Conservation (phyloP, 2,113 vertebrate species). For the Rhinolophus sinicus region DNA sequence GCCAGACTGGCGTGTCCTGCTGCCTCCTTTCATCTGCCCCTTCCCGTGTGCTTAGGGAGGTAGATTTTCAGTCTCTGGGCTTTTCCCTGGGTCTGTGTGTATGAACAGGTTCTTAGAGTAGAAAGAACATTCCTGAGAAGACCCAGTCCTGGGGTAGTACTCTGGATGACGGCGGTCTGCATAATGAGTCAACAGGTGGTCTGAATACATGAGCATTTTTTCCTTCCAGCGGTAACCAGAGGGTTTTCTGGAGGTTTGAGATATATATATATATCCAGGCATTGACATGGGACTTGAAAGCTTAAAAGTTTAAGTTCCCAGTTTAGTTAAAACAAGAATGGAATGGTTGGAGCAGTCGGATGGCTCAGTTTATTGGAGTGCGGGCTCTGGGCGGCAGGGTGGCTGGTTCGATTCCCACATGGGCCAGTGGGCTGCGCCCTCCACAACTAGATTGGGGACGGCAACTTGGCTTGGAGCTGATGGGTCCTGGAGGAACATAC, state of each 20-base stretch:
- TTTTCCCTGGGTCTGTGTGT: not conserved
- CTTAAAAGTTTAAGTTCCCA: not conserved
- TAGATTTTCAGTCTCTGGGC: not conserved
- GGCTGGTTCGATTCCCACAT: too few relatives aligned
- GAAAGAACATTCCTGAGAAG: not conserved
- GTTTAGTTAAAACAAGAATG: not conserved
- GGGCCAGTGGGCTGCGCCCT: too few relatives aligned
- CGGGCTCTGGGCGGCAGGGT: too few relatives aligned
- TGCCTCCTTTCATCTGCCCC: not conserved
- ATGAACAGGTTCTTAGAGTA: not conserved
- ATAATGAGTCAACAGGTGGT: not conserved
- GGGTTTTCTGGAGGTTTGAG: not conserved
- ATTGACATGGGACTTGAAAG: not conserved
- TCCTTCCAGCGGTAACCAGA: not conserved
- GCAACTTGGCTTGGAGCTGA: too few relatives aligned
- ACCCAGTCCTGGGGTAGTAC: not conserved
- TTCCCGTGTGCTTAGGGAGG: not conserved
- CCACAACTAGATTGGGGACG: too few relatives aligned
- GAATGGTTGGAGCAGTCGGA: too few relatives aligned
- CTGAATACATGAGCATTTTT: not conserved
- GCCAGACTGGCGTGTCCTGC: not conserved
- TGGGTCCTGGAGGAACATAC: too few relatives aligned
- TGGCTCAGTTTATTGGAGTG: too few relatives aligned
- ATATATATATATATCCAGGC: not conserved
- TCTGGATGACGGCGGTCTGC: not conserved